Percentiles rank a stretch among this genome's conserved stretches.
Evolutionary conservation across 1,140 invertebrate species (phyloP).

Genomic region (Eciton burchellii): DNA sequence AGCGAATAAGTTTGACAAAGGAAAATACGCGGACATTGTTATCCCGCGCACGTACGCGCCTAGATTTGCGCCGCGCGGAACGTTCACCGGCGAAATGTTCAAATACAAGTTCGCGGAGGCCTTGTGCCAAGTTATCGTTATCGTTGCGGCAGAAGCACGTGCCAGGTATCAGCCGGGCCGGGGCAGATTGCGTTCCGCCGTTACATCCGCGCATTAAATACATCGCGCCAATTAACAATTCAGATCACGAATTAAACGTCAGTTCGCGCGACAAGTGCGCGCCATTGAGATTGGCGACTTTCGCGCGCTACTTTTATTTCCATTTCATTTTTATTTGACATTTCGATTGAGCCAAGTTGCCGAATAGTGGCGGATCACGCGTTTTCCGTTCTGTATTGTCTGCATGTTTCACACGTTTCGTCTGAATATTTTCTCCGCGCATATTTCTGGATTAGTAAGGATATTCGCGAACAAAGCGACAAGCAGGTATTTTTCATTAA

Average conservation of each 20-base stretch:
- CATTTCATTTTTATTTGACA: too few relatives aligned
- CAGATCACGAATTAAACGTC: slow-evolving; percentile 9
- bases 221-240: background rate
- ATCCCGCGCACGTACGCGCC: slow-evolving; percentile 18
- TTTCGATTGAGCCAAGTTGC: background rate
- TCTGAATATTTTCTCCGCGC: background rate
- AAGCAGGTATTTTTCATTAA: background rate
- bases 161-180: background rate
- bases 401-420: background rate
- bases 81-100: background rate
- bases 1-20: slow-evolving; percentile 53
- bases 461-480: background rate
- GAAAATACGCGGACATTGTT: slow-evolving; percentile 47
- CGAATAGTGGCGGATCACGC: background rate
- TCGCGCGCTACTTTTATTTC: background rate
- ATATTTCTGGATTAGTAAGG: background rate
- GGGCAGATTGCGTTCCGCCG: slow-evolving; percentile 10
- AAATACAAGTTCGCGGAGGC: slow-evolving; percentile 23
- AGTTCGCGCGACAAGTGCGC: background rate
- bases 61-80: background rate
- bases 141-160: background rate
- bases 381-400: background rate
- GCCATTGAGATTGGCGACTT: background rate
- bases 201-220: background rate
- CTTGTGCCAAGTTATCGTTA: slow-evolving; percentile 31